Percentiles rank a stretch among this genome's conserved stretches.
Conservation (phyloP, 2,797 vertebrate species). For the Adelosebastes latens region DNA sequence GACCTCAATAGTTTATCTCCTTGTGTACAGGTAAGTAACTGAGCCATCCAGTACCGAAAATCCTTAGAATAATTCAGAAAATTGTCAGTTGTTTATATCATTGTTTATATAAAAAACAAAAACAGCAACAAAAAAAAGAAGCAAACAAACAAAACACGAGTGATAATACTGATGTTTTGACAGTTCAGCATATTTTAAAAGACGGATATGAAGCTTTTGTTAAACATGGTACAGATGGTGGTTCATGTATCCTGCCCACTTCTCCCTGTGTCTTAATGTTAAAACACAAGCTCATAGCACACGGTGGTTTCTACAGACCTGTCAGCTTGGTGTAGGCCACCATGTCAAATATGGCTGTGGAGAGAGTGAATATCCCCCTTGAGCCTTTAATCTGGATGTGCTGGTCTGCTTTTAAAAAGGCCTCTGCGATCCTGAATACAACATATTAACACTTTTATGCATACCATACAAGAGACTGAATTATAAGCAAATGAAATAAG, state of each 20-base stretch:
- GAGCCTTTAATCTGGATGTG: conserved; percentile 84
- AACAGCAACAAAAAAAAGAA: no score
- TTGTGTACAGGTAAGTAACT: not conserved
- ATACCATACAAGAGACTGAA: not conserved
- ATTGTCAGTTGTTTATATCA: no score
- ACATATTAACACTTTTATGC: not conserved
- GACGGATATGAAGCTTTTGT: not conserved
- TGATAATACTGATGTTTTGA: not conserved
- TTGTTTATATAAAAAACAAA: not conserved
- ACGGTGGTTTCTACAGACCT: conserved; percentile 76
- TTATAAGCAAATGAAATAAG: not conserved
- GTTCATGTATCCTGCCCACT: not conserved
- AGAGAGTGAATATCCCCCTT: conserved; percentile 80
- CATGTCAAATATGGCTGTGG: conserved; percentile 91
- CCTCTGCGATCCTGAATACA: conserved; percentile 90
- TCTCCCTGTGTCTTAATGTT: not conserved
- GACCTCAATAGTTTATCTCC: no score
- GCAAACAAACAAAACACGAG: not conserved
- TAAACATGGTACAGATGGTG: not conserved
- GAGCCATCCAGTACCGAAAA: not conserved
- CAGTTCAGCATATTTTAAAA: not conserved
- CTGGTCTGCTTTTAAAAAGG: conserved; percentile 89
- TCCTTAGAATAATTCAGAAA: not conserved
- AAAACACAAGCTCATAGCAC: not conserved
- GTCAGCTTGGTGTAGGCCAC: conserved; percentile 93